These are phyloP conservation scores for Linnaemya vulpina DNA, from an alignment of 2,888 invertebrate genomes.

Conservation along the genomic window DNA sequence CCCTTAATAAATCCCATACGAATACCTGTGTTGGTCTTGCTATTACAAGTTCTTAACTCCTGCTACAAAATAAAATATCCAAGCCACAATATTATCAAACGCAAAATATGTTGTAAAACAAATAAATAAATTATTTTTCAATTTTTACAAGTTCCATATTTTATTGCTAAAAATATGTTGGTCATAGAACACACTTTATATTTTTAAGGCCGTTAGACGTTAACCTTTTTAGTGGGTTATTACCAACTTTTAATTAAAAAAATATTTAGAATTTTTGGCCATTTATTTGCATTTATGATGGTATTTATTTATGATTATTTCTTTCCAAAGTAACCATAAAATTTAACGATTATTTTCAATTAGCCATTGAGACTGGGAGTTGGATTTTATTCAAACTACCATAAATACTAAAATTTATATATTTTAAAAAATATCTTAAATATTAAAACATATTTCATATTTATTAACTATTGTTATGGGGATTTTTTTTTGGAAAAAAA, in stretches of 20 bases:
- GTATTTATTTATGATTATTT: constrained; percentile 48
- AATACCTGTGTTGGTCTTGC: no score
- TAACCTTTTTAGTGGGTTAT: background rate
- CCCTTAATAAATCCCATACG: no score
- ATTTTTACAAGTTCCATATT: background rate
- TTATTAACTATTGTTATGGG: constrained; percentile 54
- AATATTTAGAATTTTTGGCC: background rate
- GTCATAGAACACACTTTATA: background rate
- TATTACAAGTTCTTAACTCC: no score
- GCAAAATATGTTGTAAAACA: no score
- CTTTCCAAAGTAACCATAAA: constrained; percentile 48
- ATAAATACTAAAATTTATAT: background rate
- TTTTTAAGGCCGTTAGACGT: background rate
- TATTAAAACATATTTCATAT: constrained; percentile 49
- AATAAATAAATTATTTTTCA: background rate
- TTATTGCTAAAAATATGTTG: background rate
- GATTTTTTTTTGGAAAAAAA: background rate
- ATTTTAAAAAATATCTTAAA: constrained; percentile 24
- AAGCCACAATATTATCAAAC: no score
- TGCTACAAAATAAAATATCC: no score
- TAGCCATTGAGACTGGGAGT: constrained; percentile 24
- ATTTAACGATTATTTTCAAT: constrained; percentile 67
- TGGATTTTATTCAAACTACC: background rate
- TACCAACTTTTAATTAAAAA: constrained; percentile 1
- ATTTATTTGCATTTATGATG: constrained; percentile 33